A percentile compares a stretch with the other conserved stretches of the same genome.
Conservation (phyloP, 1,140 invertebrate genomes). For the Augochlora pura region DNA sequence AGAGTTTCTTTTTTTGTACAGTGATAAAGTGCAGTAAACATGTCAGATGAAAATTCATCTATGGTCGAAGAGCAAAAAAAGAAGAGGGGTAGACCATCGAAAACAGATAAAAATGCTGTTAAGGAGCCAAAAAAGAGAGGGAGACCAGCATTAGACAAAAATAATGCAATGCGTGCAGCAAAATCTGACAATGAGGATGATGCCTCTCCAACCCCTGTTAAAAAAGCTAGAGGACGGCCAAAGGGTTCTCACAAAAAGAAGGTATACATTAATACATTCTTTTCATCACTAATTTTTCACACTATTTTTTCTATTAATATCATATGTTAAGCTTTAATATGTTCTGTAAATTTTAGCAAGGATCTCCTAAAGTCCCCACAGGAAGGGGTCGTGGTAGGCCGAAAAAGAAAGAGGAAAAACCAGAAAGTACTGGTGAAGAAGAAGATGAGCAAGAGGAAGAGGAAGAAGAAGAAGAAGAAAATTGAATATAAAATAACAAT, state of each 20-base stretch:
- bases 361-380: constrained; percentile 68
- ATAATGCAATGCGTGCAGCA: constrained; percentile 69
- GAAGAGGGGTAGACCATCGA: constrained; percentile 77
- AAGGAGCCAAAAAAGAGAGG: constrained; percentile 79
- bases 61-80: constrained; percentile 79
- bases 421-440: constrained; percentile 79
- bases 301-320: neutral
- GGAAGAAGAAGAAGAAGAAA: constrained; percentile 77
- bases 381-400: constrained; percentile 78
- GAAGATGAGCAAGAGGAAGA: constrained; percentile 79
- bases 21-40: constrained; percentile 60
- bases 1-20: constrained; percentile 29
- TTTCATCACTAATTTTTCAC: neutral
- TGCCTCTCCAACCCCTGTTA: constrained; percentile 76
- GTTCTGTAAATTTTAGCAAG: constrained; percentile 61
- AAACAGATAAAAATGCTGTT: constrained; percentile 73
- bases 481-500: constrained; percentile 63
- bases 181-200: constrained; percentile 79
- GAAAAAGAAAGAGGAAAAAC: constrained; percentile 80
- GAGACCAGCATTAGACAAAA: constrained; percentile 74
- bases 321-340: neutral
- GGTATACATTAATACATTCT: constrained; percentile 53
- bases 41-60: constrained; percentile 79
- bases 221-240: constrained; percentile 79
- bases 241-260: constrained; percentile 80